Evolutionary conservation across 2,888 invertebrate species (phyloP), one percentile per base, ranked within the genome.

Genomic region (Xestoiulus laeticollis): DNA sequence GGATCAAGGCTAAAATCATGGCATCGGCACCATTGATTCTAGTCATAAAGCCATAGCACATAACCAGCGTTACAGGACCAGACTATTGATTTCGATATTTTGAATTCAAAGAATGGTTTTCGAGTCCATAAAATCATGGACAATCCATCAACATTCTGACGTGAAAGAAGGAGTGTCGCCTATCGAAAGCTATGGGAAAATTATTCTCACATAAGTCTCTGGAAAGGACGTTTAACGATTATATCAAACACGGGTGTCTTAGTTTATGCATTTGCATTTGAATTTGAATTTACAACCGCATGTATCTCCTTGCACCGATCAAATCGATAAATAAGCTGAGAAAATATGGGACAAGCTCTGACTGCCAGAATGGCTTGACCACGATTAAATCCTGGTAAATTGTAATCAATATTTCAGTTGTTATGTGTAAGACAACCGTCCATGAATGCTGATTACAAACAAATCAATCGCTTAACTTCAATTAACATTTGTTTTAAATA

Each of bases 1-100:
- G 78, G 78, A 78, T 78, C 78, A 78, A 78, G 78, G 78, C 78
- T 78, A 26, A 78, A 30, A 78, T 30, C 78, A 30, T 26, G 78
- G 78, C 78, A 78, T 78, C 78, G 78, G 78, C 78, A 78, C 78
- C 78, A 78, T 78, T 78, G 78, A 30, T 78, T 10, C n/a, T 78
- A 26, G 30, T 78, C 78, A 78, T 78, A 30, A 78, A 30, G 78
- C 30, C 78, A 78, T 78, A 78, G 78, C 59, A 59, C 59, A 59
- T 59, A 59, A 59, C 59, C 59, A 6, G n/a, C 78, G 30, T 78
- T 78, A 16, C 78, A 30, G 78, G 78, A 30, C 30, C 10, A 14
- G 78, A 78, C 78, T 78, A 78, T 78, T 78, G 78, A 78, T 78
- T 78, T 12, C 12, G 78, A 14, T 30, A n/a, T 78, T 78, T 78